phyloP scores from a whole-genome alignment of 1,140 invertebrate species.

The Calephelis virginiensis region DNA sequence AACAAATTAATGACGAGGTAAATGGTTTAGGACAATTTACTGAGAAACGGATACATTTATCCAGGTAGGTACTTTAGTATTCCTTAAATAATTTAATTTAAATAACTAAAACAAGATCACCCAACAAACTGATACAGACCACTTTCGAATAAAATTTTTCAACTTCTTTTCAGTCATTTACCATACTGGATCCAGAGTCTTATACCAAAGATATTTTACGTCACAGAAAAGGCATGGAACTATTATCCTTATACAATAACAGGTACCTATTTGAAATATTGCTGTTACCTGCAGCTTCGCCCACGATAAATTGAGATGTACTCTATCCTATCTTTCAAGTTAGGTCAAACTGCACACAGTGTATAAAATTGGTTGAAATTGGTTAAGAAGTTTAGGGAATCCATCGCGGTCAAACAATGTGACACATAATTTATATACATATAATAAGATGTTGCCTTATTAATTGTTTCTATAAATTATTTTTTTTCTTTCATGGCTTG shows the following conservation, averaged over 20 bases:
- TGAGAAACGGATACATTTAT: conserved; percentile 94
- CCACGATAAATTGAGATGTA: too few species aligned
- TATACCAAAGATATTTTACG: conserved; percentile 93
- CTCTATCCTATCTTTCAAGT: too few species aligned
- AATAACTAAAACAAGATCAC: too few species aligned
- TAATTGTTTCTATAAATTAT: conserved; percentile 21
- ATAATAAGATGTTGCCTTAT: too few species aligned
- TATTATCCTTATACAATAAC: conserved; percentile 96
- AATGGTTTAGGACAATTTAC: conserved; percentile 93
- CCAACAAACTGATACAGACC: too few species aligned
- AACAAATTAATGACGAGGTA: conserved; percentile 86
- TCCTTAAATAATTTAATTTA: background rate
- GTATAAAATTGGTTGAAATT: too few species aligned
- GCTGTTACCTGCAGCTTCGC: too few species aligned
- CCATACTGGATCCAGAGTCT: conserved; percentile 94
- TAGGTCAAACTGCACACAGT: too few species aligned
- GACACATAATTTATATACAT: too few species aligned
- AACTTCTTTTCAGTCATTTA: conserved; percentile 84
- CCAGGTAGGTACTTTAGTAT: conserved; percentile 80
- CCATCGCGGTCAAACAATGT: too few species aligned
- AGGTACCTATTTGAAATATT: conserved; percentile 73
- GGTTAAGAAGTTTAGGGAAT: too few species aligned
- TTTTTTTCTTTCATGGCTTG: conserved; percentile 36
- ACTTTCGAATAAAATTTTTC: background rate
- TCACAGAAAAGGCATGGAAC: conserved; percentile 97